Conservation (phyloP, 2,888 invertebrate species). For the Formica aserva region DNA sequence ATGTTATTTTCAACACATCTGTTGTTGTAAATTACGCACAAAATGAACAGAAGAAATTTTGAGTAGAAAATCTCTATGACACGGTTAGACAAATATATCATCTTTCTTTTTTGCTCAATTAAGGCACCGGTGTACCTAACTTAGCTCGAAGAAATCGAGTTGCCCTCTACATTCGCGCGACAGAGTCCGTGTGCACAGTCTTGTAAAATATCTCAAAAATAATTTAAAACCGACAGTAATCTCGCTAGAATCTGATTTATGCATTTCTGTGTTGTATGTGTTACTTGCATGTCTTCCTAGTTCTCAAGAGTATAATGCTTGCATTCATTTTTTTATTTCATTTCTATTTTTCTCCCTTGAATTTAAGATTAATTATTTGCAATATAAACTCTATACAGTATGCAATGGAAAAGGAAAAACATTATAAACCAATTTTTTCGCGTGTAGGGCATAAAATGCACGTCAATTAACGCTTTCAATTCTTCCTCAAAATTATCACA, state of each 20-base stretch:
- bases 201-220: conserved; percentile 58
- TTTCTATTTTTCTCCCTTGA: conserved; percentile 10
- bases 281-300: conserved; percentile 4
- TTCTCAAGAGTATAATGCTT: conserved; percentile 32
- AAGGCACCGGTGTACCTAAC: conserved; percentile 76
- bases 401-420: conserved; percentile 38
- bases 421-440: conserved; percentile 59
- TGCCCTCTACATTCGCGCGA: conserved; percentile 59
- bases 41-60: conserved; percentile 65
- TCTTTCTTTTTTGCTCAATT: conserved; percentile 66
- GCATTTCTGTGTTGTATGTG: background rate
- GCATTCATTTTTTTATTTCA: conserved; percentile 30
- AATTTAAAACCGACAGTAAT: background rate
- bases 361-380: conserved; percentile 34
- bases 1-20: background rate
- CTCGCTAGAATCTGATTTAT: conserved; percentile 8
- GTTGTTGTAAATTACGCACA: conserved; percentile 47
- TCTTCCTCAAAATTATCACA: conserved; percentile 51
- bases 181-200: conserved; percentile 66
- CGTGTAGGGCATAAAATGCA: conserved; percentile 55
- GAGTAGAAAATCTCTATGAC: conserved; percentile 67
- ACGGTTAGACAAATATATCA: conserved; percentile 71
- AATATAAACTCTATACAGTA: conserved; percentile 17
- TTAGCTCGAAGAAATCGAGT: conserved; percentile 69
- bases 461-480: conserved; percentile 38